Evolutionary conservation across 2,113 vertebrate genomes (phyloP).

Genomic region (Lanius collurio): DNA sequence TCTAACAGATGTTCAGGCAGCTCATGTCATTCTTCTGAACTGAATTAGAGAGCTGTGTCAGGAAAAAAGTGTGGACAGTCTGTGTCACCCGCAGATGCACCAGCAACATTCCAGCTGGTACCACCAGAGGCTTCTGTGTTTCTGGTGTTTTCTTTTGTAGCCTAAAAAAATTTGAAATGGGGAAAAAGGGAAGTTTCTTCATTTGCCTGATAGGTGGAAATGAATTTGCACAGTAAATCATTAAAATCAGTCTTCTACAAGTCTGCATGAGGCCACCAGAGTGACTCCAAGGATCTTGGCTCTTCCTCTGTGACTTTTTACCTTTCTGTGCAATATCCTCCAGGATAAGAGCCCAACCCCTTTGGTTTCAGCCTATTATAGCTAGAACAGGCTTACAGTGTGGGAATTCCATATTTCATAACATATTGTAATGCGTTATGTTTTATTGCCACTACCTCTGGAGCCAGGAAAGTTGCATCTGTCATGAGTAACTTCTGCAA

Average conservation of each 20-base stretch:
- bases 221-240: background rate
- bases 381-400: background rate
- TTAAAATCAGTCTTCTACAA: background rate
- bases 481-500: slow-evolving; percentile 14
- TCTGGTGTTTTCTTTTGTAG: background rate
- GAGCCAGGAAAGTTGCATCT: slow-evolving; percentile 40
- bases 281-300: background rate
- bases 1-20: background rate
- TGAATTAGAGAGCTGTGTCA: background rate
- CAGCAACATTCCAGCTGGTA: background rate
- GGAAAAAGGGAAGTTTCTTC: background rate
- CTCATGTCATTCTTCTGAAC: background rate
- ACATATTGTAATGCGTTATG: background rate
- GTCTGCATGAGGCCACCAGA: background rate
- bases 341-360: background rate
- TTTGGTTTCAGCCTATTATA: background rate
- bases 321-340: background rate
- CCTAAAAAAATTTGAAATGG: background rate
- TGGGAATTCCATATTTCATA: slow-evolving; percentile 5
- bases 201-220: background rate
- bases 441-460: slow-evolving; percentile 31
- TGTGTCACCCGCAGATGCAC: background rate
- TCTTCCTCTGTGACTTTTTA: background rate
- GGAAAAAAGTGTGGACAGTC: background rate
- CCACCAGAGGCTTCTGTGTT: background rate